Percentiles rank a stretch among this genome's conserved stretches.
Conservation (phyloP, 1,140 invertebrate genomes). For the Belonocnema kinseyi region DNA sequence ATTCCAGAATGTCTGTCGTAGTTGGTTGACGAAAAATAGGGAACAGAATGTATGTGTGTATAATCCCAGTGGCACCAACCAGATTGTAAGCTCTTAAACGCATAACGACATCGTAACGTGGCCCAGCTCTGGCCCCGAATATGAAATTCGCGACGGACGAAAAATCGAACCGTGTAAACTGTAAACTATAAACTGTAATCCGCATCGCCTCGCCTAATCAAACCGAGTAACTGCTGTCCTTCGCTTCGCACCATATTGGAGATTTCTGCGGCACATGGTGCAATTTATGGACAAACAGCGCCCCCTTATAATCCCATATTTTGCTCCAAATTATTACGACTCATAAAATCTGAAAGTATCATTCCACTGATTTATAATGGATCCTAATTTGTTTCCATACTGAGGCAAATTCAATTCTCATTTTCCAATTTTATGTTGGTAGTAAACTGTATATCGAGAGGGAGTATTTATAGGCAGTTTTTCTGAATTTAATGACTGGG, state of each 20-base stretch:
- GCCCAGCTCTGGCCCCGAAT: conserved; percentile 35
- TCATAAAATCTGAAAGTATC: neutral
- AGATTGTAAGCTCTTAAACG: conserved; percentile 31
- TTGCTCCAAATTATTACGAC: neutral
- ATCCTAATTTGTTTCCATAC: neutral
- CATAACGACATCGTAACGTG: conserved; percentile 39
- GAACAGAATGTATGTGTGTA: neutral
- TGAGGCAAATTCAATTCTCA: too few relatives aligned
- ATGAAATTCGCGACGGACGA: conserved; percentile 33
- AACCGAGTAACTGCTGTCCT: neutral
- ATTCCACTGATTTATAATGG: neutral
- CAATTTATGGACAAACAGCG: neutral
- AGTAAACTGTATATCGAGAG: too few relatives aligned
- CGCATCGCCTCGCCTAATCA: neutral
- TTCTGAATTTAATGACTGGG: too few relatives aligned
- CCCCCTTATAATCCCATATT: neutral
- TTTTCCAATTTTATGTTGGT: too few relatives aligned
- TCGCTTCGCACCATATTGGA: conserved; percentile 4
- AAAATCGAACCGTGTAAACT: conserved; percentile 17
- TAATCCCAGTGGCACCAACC: conserved; percentile 33
- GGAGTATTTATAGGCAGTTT: too few relatives aligned
- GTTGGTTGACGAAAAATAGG: neutral
- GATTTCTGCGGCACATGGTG: neutral
- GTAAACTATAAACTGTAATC: conserved; percentile 35
- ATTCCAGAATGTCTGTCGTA: too few relatives aligned